Conservation (phyloP, 2,113 vertebrate genomes). For the Eolophus roseicapilla region DNA sequence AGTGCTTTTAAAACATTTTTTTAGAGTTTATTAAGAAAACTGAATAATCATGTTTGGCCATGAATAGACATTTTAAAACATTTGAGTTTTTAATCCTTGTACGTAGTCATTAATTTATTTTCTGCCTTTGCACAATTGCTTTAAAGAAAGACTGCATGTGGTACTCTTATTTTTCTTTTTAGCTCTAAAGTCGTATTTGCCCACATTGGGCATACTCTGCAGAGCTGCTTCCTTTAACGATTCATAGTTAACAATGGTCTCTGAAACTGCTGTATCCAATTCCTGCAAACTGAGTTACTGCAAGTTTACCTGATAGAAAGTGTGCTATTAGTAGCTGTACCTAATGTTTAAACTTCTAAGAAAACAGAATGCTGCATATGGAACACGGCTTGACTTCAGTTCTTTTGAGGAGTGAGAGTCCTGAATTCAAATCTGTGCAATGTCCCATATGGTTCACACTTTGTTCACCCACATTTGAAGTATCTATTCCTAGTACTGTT, state of each 20-base stretch:
- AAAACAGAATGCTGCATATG: conserved; percentile 37
- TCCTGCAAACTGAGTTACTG: not conserved
- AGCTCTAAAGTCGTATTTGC: not conserved
- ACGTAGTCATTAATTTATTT: not conserved
- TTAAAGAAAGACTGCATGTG: not conserved
- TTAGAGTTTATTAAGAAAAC: not conserved
- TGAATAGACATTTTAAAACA: not conserved
- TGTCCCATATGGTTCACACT: conserved; percentile 23
- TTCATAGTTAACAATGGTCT: not conserved
- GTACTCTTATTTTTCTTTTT: not conserved
- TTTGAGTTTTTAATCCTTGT: not conserved
- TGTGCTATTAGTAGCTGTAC: not conserved
- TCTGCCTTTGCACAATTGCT: not conserved
- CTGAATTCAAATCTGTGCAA: not conserved
- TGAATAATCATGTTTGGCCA: not conserved
- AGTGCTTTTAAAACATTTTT: not conserved
- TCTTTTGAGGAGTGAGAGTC: conserved; percentile 25
- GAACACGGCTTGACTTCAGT: conserved; percentile 10
- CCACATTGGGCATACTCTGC: not conserved
- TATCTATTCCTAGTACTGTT: conserved; percentile 46
- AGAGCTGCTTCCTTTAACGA: conserved; percentile 8
- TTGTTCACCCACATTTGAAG: conserved; percentile 57
- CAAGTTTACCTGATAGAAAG: not conserved
- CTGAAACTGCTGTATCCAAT: conserved; percentile 1
- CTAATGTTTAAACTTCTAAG: not conserved